Evolutionary conservation across 2,888 invertebrate genomes (phyloP), one percentile per base, ranked within the genome.

Genomic region (Zele albiditarsus): DNA sequence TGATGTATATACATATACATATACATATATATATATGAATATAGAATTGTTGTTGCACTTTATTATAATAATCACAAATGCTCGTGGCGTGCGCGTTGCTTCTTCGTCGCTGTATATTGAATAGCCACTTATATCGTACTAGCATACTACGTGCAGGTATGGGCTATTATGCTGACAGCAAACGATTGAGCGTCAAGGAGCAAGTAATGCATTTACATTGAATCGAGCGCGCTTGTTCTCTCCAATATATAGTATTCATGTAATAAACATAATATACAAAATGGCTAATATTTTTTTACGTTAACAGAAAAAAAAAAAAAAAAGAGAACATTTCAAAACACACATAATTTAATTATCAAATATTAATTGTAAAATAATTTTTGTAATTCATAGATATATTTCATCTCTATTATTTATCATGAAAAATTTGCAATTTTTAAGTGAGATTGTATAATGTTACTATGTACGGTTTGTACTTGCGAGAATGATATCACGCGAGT

Each of bases 91-190:
- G n/a, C 20, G 20, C 20, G 49, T 53, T 58, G 49, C 57, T 57
- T 31, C 31, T 62, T 27, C 65, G 49, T 14, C 25, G 71, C 42
- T 63, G 33, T 65, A 71, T 71, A 71, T 71, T 71, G 62, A 71
- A 71, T 65, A 25, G 49, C 63, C 71, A 71, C 71, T 71, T 71
- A 65, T 57, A 25, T 33, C 27, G 71, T 33, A 25, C 53, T 53
- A 58, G 28, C 58, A 28, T 28, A 65, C 53, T 49, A 71, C 71
- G 71, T 71, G 71, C 63, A 33, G 49, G 49, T 71, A 71, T 71
- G 71, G 71, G 71, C 46, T 53, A 62, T 53, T 71, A 71, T 71
- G 63, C 49, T 71, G 71, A 63, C 71, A 71, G 71, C 49, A 31
- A 28, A 25, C 53, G 71, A 49, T 46, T 27, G 28, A 63, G 20